These are phyloP conservation scores for Lagria hirta DNA, from an alignment of 2,888 invertebrate genomes.

Conservation along the genomic window DNA sequence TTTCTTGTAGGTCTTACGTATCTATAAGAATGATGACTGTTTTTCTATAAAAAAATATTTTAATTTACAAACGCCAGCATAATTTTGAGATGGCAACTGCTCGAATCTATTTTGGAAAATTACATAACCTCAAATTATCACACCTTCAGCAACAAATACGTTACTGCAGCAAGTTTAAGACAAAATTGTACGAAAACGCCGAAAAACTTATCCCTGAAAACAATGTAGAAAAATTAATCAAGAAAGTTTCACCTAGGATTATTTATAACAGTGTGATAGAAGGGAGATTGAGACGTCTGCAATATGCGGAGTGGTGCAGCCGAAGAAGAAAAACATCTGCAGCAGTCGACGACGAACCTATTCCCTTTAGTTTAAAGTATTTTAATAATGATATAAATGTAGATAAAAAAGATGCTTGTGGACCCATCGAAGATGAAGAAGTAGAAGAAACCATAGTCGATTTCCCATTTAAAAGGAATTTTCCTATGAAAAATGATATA, in stretches of 20 bases:
- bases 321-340: conserved; percentile 31
- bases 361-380: conserved; percentile 61
- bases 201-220: conserved; percentile 1
- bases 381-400: conserved; percentile 47
- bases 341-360: conserved; percentile 43
- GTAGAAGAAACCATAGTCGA: conserved; percentile 4
- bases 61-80: too few relatives aligned
- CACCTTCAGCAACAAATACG: conserved; percentile 2
- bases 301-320: conserved; percentile 34
- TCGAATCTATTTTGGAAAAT: too few relatives aligned
- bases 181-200: conserved; percentile 8
- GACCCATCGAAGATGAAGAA: conserved; percentile 10
- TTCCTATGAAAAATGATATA: background rate
- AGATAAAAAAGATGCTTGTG: conserved; percentile 13
- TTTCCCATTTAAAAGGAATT: conserved; percentile 6
- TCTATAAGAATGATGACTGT: too few relatives aligned
- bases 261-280: conserved; percentile 53
- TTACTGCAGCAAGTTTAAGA: conserved; percentile 13
- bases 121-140: conserved; percentile 9
- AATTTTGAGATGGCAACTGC: too few relatives aligned
- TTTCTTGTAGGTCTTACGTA: too few relatives aligned
- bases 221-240: conserved; percentile 28
- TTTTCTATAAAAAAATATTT: too few relatives aligned
- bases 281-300: conserved; percentile 33
- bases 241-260: conserved; percentile 46